Evolutionary conservation across 2,113 vertebrate genomes (phyloP).

Genomic region (Gymnorhina tibicen): DNA sequence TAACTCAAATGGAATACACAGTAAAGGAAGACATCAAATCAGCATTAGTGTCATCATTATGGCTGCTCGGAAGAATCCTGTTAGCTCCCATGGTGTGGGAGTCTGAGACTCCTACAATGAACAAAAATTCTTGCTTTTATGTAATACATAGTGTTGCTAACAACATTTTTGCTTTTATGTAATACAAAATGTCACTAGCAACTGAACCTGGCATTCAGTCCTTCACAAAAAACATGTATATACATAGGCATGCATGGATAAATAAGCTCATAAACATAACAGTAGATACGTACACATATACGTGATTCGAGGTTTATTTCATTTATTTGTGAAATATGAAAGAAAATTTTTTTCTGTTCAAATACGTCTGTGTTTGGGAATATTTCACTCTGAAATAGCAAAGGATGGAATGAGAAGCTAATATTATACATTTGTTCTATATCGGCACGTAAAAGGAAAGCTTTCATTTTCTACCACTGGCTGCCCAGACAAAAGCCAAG

Average conservation of each 20-base stretch:
- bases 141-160: not conserved
- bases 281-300: not conserved
- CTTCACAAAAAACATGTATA: not conserved
- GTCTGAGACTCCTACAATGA: constrained; percentile 50
- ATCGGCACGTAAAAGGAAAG: not conserved
- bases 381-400: not conserved
- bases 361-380: not conserved
- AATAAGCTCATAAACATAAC: not conserved
- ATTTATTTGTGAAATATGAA: not conserved
- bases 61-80: not conserved
- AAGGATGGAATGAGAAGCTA: not conserved
- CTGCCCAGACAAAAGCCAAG: not conserved
- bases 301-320: not conserved
- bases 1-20: not conserved
- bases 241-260: not conserved
- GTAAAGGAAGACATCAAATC: not conserved
- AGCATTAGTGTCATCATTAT: not conserved
- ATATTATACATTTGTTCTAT: not conserved
- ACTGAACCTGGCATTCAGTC: not conserved
- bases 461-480: not conserved
- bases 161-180: constrained; percentile 9
- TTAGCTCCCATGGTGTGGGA: constrained; percentile 8
- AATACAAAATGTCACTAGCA: not conserved
- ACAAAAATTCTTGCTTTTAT: constrained; percentile 54
- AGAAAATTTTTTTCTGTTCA: not conserved